Base-by-base conservation (phyloP, 2,113 vertebrate genomes). In the Heteronetta atricapilla region DNA sequence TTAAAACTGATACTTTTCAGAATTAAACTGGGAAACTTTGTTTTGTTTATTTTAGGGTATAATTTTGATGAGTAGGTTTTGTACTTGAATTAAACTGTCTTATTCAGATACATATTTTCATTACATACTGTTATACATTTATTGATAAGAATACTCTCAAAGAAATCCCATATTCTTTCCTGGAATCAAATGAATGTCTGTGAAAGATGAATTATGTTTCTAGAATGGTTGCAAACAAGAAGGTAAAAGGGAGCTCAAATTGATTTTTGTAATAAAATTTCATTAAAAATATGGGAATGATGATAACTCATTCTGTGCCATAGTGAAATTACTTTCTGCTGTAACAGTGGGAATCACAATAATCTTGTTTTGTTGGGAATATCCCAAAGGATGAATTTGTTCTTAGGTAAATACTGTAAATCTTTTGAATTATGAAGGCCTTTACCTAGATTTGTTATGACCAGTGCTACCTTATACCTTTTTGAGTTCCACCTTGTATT, bases 1-100 rank as follows among this genome's bases (percentile, higher is more conserved):
- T 95, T 94, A 78, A 97, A 96, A n/a, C 18, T 31, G 48, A 62
- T 87, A 67, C 59, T 93, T 97, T 97, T 96, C 73, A 93, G 73
- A 90, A 82, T 93, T 89, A 96, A 96, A 84, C 21, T 64, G 69
- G 48, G 42, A 89, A 80, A 77, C 52, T 82, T 77, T 62, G 6
- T 4, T 94, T 85, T 90, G 19, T 73, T 95, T 88, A 58, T 83
- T 96, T 90, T 89, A 92, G 86, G 16, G 31, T 92, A 31, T 89
- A 95, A 96, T 95, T 96, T 82, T 80, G 44, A 48, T 83, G 29
- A 91, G 26, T 64, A 75, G 7, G 4, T 46, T 89, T 64, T 72
- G 76, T 66, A 31, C 25, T 46, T 85, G 34, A 53, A 56, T 80
- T 59, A 53, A 84, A 26, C 8, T 28, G 22, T 52, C 69, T 79